These are phyloP conservation scores for Apteryx owenii DNA, from an alignment of 2,113 vertebrate species.

Conservation along the genomic window DNA sequence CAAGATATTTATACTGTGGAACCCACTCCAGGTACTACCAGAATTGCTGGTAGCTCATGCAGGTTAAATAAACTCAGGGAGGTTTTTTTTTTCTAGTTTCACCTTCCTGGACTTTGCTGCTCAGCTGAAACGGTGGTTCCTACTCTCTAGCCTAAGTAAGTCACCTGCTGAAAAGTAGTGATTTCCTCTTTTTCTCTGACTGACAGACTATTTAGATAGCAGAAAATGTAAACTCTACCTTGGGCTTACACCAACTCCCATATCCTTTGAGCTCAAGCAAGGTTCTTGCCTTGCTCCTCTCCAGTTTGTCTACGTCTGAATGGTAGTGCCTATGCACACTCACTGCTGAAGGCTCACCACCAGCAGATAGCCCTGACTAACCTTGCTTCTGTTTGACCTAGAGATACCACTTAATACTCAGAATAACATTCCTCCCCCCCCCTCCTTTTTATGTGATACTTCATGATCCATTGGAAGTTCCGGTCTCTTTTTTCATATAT, in stretches of 20 bases:
- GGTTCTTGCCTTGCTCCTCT: too few relatives aligned
- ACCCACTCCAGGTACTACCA: rapidly evolving
- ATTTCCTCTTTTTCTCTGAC: neutral
- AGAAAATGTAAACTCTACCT: neutral
- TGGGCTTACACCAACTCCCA: neutral
- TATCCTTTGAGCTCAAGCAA: neutral
- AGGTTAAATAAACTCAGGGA: neutral
- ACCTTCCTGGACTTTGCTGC: neutral
- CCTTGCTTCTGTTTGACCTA: rapidly evolving
- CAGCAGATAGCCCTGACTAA: rapidly evolving
- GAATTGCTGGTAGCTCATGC: neutral
- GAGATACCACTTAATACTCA: rapidly evolving
- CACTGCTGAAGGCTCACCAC: neutral
- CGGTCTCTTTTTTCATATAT: neutral
- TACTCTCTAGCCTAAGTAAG: rapidly evolving
- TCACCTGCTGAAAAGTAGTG: rapidly evolving
- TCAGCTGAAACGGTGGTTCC: neutral
- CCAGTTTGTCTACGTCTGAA: neutral
- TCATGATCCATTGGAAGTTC: neutral
- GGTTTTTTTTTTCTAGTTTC: neutral
- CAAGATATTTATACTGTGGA: neutral
- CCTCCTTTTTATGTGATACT: too few relatives aligned
- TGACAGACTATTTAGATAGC: neutral
- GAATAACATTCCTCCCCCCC: neutral
- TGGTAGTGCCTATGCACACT: rapidly evolving